These are phyloP conservation scores for Cryptops parisi DNA, from an alignment of 2,888 invertebrate species.

Conservation along the genomic window DNA sequence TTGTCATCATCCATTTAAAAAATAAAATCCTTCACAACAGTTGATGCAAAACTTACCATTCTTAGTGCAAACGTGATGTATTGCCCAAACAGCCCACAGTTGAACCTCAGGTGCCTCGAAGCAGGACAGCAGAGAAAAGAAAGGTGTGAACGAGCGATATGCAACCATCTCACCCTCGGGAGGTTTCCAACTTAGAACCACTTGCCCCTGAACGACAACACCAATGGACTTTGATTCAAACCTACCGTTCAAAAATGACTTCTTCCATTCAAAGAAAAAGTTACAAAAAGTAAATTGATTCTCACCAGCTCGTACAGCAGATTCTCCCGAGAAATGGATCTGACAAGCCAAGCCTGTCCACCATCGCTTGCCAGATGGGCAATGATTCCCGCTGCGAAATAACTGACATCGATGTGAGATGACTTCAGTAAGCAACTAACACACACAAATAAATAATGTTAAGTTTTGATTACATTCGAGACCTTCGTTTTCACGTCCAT, in stretches of 20 bases:
- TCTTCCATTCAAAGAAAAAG: not conserved
- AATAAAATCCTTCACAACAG: not conserved
- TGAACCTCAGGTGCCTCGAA: constrained; percentile 49
- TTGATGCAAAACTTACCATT: constrained; percentile 40
- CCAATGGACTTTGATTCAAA: too few relatives aligned
- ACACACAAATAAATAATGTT: not conserved
- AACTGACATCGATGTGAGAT: constrained; percentile 49
- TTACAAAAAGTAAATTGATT: not conserved
- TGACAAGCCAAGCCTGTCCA: constrained; percentile 38
- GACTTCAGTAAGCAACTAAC: constrained; percentile 38
- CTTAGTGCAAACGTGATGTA: constrained; percentile 60
- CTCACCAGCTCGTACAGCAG: constrained; percentile 40
- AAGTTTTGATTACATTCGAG: not conserved
- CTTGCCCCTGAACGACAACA: constrained; percentile 31
- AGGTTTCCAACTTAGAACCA: constrained; percentile 47
- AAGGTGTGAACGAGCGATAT: constrained; percentile 53
- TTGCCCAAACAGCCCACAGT: constrained; percentile 64
- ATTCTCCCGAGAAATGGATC: constrained; percentile 25
- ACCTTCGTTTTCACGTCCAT: too few relatives aligned
- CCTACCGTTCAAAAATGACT: too few relatives aligned
- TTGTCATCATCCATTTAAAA: too few relatives aligned
- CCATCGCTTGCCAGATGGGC: constrained; percentile 50
- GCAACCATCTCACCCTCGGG: constrained; percentile 62
- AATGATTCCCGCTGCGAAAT: constrained; percentile 58
- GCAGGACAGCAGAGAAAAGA: constrained; percentile 47